phyloP scores from a whole-genome alignment of 2,113 vertebrate genomes.

The Lagopus leucura region DNA sequence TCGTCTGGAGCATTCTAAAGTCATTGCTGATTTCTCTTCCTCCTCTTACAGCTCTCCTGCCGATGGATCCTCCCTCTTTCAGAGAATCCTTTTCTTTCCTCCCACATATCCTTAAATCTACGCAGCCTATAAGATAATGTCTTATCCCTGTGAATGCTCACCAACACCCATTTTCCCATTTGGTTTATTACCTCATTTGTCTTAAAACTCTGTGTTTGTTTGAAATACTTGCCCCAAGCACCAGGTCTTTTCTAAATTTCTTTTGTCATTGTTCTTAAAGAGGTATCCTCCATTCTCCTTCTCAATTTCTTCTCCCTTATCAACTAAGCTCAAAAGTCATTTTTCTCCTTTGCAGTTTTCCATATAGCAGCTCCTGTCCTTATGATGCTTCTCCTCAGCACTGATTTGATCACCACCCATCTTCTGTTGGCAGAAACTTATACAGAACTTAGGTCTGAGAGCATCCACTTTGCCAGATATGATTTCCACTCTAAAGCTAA shows the following conservation, averaged over 20 bases:
- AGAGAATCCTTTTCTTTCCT: neutral
- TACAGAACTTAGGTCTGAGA: neutral
- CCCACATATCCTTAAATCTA: neutral
- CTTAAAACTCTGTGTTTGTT: neutral
- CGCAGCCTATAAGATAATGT: neutral
- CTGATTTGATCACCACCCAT: neutral
- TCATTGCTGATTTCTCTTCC: neutral
- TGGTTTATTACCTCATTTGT: neutral
- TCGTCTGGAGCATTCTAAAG: neutral
- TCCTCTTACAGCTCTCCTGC: conserved; percentile 17
- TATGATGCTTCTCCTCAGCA: neutral
- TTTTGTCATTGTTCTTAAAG: neutral
- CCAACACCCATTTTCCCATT: neutral
- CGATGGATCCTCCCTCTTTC: neutral
- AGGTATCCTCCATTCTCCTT: neutral
- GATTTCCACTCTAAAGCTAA: neutral
- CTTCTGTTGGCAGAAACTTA: neutral
- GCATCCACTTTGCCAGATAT: neutral
- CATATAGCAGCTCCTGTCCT: neutral
- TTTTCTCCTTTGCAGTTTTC: neutral
- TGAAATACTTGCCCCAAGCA: neutral
- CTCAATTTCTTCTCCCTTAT: neutral
- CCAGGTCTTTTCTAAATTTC: neutral
- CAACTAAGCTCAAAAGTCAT: neutral
- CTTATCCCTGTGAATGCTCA: neutral